These are phyloP conservation scores for Mya arenaria DNA, from an alignment of 1,140 invertebrate species.

Conservation along the genomic window DNA sequence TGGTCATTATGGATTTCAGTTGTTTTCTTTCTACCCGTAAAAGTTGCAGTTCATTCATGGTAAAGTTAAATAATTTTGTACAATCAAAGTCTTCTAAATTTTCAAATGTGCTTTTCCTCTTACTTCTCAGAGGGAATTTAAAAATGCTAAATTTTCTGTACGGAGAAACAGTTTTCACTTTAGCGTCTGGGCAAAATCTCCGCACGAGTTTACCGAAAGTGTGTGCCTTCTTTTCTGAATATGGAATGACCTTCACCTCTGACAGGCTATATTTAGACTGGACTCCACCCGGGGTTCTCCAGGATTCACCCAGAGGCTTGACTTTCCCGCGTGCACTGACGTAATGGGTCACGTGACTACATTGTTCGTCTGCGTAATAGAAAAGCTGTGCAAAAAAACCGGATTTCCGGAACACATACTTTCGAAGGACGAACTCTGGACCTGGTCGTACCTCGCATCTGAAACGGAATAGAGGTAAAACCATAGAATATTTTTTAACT, in stretches of 20 bases:
- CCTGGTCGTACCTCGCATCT: constrained; percentile 55
- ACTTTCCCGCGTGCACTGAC: constrained; percentile 43
- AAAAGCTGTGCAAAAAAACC: constrained; percentile 44
- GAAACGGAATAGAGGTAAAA: too few species aligned
- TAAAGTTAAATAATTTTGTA: constrained; percentile 53
- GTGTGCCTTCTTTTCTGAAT: neutral
- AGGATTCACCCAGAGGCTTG: constrained; percentile 26
- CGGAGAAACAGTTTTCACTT: neutral
- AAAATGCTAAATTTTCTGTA: constrained; percentile 42
- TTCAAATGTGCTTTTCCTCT: neutral
- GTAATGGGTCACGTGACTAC: constrained; percentile 10
- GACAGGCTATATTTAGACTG: constrained; percentile 13
- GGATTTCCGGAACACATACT: constrained; percentile 42
- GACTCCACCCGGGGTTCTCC: constrained; percentile 32
- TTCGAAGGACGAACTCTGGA: constrained; percentile 56
- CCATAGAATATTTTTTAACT: too few species aligned
- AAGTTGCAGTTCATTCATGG: constrained; percentile 55
- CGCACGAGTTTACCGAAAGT: constrained; percentile 22
- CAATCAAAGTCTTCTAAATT: constrained; percentile 45
- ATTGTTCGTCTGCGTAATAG: constrained; percentile 53
- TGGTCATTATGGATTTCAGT: neutral
- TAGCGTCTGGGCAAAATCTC: constrained; percentile 35
- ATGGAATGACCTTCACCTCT: constrained; percentile 44
- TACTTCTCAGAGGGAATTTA: constrained; percentile 24
- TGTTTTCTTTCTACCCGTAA: constrained; percentile 23